Conservation (phyloP, 2,113 vertebrate species). For the Triplophysa tibetana region DNA sequence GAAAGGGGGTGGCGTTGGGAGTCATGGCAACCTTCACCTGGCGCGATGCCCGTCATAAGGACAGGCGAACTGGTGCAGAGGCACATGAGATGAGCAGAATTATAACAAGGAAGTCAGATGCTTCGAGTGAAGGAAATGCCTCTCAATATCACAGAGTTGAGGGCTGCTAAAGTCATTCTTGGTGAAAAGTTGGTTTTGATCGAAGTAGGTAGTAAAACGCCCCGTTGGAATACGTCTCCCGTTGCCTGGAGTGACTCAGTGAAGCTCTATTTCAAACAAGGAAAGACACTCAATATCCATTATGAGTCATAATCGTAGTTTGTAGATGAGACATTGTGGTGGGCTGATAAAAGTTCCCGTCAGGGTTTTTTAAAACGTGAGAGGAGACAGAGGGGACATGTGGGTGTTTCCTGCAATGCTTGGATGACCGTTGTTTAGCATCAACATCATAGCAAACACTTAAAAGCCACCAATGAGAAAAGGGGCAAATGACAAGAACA, state of each 20-base stretch:
- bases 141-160: not conserved
- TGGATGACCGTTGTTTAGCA: not conserved
- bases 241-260: conserved; percentile 39
- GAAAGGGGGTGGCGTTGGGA: conserved; percentile 77
- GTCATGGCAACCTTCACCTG: conserved; percentile 96
- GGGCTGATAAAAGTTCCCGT: conserved; percentile 14
- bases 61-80: conserved; percentile 81
- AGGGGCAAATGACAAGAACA: not conserved
- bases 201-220: conserved; percentile 26
- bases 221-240: not conserved
- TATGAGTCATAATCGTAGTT: conserved; percentile 22
- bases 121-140: not conserved
- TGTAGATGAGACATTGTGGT: conserved; percentile 7
- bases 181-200: not conserved
- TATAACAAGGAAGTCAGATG: conserved; percentile 1
- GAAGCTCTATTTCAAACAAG: conserved; percentile 25
- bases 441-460: not conserved
- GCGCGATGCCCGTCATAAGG: conserved; percentile 87
- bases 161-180: conserved; percentile 11
- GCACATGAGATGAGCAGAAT: conserved; percentile 3
- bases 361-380: conserved; percentile 10
- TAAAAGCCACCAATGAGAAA: not conserved
- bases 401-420: conserved; percentile 22
- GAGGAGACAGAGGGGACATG: not conserved
- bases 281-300: not conserved